Conservation (phyloP, 2,797 vertebrate species). For the Argyrosomus regius region DNA sequence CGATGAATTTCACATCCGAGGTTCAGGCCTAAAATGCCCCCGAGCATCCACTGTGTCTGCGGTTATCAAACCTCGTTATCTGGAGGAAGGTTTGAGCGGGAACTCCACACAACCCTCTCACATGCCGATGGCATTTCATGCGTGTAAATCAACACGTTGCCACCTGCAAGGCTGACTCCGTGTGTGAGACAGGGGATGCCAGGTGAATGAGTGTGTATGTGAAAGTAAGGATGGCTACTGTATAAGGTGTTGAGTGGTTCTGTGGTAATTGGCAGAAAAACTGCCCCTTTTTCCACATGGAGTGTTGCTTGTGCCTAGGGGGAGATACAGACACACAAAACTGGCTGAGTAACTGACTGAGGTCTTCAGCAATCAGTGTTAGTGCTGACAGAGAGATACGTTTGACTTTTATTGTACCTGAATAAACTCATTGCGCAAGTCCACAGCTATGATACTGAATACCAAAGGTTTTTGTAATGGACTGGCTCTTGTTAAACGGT, state of each 20-base stretch:
- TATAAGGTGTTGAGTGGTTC: conserved; percentile 34
- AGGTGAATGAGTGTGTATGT: conserved; percentile 30
- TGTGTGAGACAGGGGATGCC: conserved; percentile 22
- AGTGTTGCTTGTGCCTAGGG: conserved; percentile 35
- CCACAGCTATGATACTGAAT: conserved; percentile 36
- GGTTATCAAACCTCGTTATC: conserved; percentile 34
- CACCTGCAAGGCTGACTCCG: conserved; percentile 54
- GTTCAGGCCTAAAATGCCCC: conserved; percentile 24
- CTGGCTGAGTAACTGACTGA: conserved; percentile 19
- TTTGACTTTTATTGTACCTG: conserved; percentile 45
- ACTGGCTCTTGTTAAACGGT: conserved; percentile 21
- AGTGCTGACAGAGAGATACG: conserved; percentile 21
- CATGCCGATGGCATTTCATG: conserved; percentile 47
- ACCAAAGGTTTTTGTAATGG: conserved; percentile 53
- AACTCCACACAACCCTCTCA: conserved; percentile 25
- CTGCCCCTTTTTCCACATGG: conserved; percentile 48
- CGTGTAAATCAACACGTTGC: conserved; percentile 53
- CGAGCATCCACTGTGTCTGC: conserved; percentile 1
- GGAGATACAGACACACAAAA: conserved; percentile 35
- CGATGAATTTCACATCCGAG: not conserved
- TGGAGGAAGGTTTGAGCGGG: conserved; percentile 25
- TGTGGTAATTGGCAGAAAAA: conserved; percentile 59
- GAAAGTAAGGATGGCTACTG: conserved; percentile 32
- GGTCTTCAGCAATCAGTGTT: conserved; percentile 36
- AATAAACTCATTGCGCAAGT: conserved; percentile 48